Conservation (phyloP, 2,888 invertebrate species). For the Conistra vaccinii region DNA sequence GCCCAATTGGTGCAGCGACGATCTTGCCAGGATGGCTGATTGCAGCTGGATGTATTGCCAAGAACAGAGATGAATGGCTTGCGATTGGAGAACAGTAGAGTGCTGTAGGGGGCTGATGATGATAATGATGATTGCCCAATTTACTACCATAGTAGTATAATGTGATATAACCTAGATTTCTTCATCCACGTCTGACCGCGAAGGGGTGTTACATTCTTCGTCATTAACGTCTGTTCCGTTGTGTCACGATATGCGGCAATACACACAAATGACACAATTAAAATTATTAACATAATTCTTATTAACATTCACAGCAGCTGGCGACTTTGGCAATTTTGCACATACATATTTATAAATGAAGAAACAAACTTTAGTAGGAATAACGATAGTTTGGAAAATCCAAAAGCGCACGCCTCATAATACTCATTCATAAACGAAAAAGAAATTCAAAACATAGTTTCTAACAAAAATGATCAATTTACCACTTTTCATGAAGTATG, state of each 20-base stretch:
- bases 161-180: background rate
- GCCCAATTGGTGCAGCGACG: background rate
- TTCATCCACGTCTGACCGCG: background rate
- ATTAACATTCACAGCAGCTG: constrained; percentile 7
- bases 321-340: constrained; percentile 15
- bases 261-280: constrained; percentile 1
- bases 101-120: background rate
- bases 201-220: background rate
- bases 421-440: too few relatives aligned
- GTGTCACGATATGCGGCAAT: constrained; percentile 2
- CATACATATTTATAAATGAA: constrained; percentile 14
- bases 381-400: too few relatives aligned
- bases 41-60: background rate
- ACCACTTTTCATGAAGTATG: too few relatives aligned
- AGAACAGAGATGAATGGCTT: background rate
- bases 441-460: too few relatives aligned
- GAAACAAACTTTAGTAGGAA: background rate
- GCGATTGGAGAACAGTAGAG: background rate
- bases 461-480: too few relatives aligned
- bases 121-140: background rate
- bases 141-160: background rate
- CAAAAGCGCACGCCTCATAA: too few relatives aligned
- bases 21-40: background rate
- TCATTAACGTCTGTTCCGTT: background rate
- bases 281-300: constrained; percentile 6